A percentile compares a stretch with the other conserved stretches of the same genome.
Evolutionary conservation across 1,140 invertebrate genomes (phyloP).

Genomic region (Andrena cerasifolii): DNA sequence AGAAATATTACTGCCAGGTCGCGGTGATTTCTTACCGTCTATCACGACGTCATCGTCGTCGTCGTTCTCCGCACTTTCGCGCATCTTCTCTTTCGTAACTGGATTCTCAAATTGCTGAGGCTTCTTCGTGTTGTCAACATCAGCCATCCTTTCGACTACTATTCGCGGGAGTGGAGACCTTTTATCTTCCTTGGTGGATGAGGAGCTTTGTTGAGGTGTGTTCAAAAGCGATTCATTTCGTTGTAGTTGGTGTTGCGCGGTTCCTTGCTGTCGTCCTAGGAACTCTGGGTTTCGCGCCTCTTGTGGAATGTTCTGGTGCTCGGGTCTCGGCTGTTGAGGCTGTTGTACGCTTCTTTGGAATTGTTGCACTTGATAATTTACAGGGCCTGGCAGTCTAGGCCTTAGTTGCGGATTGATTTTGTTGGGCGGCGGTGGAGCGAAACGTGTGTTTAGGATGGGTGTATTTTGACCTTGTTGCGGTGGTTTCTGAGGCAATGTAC

Average conservation of each 20-base stretch:
- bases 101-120: constrained; percentile 27
- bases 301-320: constrained; percentile 4
- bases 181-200: constrained; percentile 30
- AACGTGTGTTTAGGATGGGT: constrained; percentile 48
- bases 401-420: constrained; percentile 33
- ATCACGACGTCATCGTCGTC: constrained; percentile 73
- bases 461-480: constrained; percentile 59
- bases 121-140: constrained; percentile 56
- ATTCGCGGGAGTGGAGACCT: constrained; percentile 51
- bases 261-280: constrained; percentile 19
- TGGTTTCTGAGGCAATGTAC: constrained; percentile 45
- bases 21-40: constrained; percentile 59
- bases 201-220: constrained; percentile 24
- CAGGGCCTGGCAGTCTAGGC: constrained; percentile 37
- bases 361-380: constrained; percentile 35
- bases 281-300: not conserved
- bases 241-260: constrained; percentile 14
- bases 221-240: constrained; percentile 59
- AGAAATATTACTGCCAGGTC: not conserved
- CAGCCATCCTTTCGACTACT: constrained; percentile 70
- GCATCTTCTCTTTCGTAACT: constrained; percentile 28
- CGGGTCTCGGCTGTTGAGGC: constrained; percentile 18
- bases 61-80: constrained; percentile 57
- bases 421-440: constrained; percentile 14
- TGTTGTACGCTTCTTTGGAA: constrained; percentile 35